Base-by-base conservation (phyloP, 2,797 vertebrate genomes). In the Anguilla pacifica region DNA sequence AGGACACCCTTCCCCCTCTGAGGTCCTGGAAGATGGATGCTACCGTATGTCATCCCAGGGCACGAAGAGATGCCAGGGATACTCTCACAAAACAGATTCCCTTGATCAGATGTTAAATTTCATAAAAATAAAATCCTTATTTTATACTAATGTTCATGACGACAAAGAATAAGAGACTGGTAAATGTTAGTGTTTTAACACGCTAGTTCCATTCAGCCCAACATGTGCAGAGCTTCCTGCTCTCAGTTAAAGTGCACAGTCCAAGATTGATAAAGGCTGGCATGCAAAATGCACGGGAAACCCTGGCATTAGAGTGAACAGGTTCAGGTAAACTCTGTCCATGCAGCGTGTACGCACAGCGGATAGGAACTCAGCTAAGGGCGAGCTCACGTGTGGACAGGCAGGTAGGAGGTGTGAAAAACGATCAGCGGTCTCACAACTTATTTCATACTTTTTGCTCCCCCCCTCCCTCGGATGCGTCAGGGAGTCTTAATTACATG, bases 1-100 rank as follows among this genome's bases (percentile, higher is more conserved):
- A 94, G 93, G 95, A 25, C 93, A 90, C 85, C n/a, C 2, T 57
- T 35, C 13, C 51, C 25, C n/a, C 53, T 59, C 5, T 53, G 51
- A 67, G 22, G 61, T n/a, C 6, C 9, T 67, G 22, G 22, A 22
- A 25, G 61, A 67, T 9, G 25, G 61, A 67, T 2, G 11, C 39
- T 83, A 28, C 17, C 3, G 43, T 83, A 11, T 53, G 49, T 83
- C 39, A 10, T 83, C 13, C 19, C 19, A 25, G 22, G 1, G 43
- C 53, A 25, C 15, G 3, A 17, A 83, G 53, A 57, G 53, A 13
- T 83, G 2, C 25, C 49, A 43, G 35, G 25, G 31, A 74, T 11
- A 35, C 70, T 35, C 70, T 35, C 70, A 13, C 31, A 35, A 3
- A 35, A 11, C 4, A 35, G 31, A 4, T 72, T 28, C 67, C 28